Evolutionary conservation across 2,888 invertebrate species (phyloP).

Genomic region (Drosophila silvestris): DNA sequence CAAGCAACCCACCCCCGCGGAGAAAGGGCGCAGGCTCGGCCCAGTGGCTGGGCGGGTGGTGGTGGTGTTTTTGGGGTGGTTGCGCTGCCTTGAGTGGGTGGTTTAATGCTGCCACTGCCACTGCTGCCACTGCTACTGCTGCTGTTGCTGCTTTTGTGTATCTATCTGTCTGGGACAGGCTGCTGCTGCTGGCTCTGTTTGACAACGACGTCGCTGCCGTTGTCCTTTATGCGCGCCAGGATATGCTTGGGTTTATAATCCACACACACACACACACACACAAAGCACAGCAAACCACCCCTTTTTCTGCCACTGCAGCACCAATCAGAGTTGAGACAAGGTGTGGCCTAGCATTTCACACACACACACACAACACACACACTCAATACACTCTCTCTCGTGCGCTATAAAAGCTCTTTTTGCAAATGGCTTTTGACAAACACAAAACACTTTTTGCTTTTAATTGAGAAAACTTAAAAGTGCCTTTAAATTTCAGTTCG

Average conservation of each 20-base stretch:
- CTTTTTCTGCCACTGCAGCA: conserved; percentile 76
- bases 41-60: conserved; percentile 36
- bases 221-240: conserved; percentile 70
- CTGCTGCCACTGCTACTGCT: not conserved
- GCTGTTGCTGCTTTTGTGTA: conserved; percentile 49
- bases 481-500: not conserved
- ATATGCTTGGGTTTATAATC: conserved; percentile 82
- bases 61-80: conserved; percentile 16
- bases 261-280: conserved; percentile 61
- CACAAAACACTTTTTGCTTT: not conserved
- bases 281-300: conserved; percentile 67
- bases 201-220: conserved; percentile 54
- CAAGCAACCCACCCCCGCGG: conserved; percentile 27
- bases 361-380: conserved; percentile 1
- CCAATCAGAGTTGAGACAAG: conserved; percentile 84
- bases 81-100: conserved; percentile 28
- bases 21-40: conserved; percentile 54
- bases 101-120: conserved; percentile 6
- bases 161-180: conserved; percentile 58
- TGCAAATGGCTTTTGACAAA: conserved; percentile 53
- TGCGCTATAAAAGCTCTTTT: conserved; percentile 38
- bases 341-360: conserved; percentile 76
- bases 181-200: conserved; percentile 60
- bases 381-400: conserved; percentile 11
- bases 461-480: not conserved